These are phyloP conservation scores for Athalia cordata DNA, from an alignment of 2,888 invertebrate species.

Conservation along the genomic window DNA sequence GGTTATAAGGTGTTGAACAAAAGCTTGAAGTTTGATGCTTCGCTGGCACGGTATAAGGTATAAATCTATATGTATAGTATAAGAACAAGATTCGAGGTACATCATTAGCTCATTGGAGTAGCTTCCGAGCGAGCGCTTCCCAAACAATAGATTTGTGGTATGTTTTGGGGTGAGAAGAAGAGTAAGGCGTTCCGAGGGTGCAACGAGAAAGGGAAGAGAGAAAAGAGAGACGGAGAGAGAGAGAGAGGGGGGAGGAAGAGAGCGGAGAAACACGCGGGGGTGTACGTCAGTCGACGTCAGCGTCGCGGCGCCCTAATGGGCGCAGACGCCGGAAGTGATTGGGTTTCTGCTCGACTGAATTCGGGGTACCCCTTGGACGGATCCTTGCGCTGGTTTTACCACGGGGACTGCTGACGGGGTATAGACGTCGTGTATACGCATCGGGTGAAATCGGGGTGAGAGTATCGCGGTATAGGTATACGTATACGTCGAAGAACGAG, in stretches of 20 bases:
- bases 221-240: conserved; percentile 53
- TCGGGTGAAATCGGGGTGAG: conserved; percentile 17
- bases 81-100: conserved; percentile 58
- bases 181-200: conserved; percentile 48
- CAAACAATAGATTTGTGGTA: conserved; percentile 71
- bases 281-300: conserved; percentile 73
- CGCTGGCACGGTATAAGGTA: too few relatives aligned
- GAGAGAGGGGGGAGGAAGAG: conserved; percentile 48
- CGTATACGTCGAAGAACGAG: too few relatives aligned
- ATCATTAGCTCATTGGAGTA: conserved; percentile 65
- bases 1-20: too few relatives aligned
- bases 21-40: too few relatives aligned
- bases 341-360: conserved; percentile 76
- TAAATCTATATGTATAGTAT: conserved; percentile 18
- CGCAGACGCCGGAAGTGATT: conserved; percentile 78
- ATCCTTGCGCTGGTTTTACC: conserved; percentile 55
- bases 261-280: conserved; percentile 52
- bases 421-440: conserved; percentile 46
- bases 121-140: conserved; percentile 67
- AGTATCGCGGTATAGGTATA: too few relatives aligned
- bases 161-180: conserved; percentile 60
- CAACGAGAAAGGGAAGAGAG: conserved; percentile 46
- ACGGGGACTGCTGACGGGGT: conserved; percentile 47
- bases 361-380: conserved; percentile 66
- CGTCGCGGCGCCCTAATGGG: conserved; percentile 76